phyloP scores from a whole-genome alignment of 2,888 invertebrate genomes.

The Lepidochitona cinerea region DNA sequence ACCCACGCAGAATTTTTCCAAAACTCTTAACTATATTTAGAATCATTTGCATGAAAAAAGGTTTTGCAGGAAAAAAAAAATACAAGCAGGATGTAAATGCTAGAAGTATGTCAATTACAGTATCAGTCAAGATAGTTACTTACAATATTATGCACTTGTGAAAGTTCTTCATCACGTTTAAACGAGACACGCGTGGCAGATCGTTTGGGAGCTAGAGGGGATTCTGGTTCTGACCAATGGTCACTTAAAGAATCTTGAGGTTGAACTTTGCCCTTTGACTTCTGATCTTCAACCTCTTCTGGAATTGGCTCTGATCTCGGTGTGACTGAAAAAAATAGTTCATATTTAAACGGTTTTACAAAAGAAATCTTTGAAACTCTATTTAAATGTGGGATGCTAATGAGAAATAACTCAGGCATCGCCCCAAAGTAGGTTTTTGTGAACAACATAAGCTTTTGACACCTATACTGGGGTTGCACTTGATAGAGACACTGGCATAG shows the following conservation, averaged over 20 bases:
- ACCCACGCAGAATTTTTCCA: too few relatives aligned
- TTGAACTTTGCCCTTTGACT: slow-evolving; percentile 24
- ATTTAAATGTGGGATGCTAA: too few relatives aligned
- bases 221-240: not conserved
- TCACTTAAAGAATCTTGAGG: not conserved
- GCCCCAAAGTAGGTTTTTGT: too few relatives aligned
- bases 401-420: too few relatives aligned
- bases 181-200: slow-evolving; percentile 34
- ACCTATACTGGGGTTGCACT: too few relatives aligned
- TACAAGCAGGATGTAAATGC: not conserved
- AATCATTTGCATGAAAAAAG: too few relatives aligned
- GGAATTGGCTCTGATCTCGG: not conserved
- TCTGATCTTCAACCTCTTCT: slow-evolving; percentile 25
- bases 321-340: not conserved
- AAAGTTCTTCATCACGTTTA: slow-evolving; percentile 41
- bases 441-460: too few relatives aligned
- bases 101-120: not conserved
- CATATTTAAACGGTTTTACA: too few relatives aligned
- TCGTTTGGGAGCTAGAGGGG: not conserved
- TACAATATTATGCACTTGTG: slow-evolving; percentile 43
- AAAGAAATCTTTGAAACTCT: not conserved
- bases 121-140: slow-evolving; percentile 13
- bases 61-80: too few relatives aligned
- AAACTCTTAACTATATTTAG: too few relatives aligned
- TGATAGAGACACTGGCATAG: too few relatives aligned